Percentiles rank a stretch among this genome's conserved stretches.
phyloP scores from a whole-genome alignment of 2,888 invertebrate species.

The Sesia apiformis region DNA sequence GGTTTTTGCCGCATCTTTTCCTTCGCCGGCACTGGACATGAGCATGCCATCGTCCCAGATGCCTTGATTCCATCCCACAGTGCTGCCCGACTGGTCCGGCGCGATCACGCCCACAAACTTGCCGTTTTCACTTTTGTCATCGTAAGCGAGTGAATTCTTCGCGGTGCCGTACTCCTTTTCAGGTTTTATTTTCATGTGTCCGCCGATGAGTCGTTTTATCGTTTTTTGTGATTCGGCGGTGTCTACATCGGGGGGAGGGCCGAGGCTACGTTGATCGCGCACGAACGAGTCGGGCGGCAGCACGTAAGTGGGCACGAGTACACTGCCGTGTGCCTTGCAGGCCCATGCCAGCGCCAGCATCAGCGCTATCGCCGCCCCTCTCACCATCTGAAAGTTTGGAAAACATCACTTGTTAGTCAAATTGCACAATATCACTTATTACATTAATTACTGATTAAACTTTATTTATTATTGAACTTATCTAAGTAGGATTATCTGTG shows the following conservation, averaged over 20 bases:
- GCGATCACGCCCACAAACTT: constrained; percentile 54
- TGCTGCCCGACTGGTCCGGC: constrained; percentile 65
- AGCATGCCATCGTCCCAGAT: constrained; percentile 80
- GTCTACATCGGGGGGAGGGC: constrained; percentile 36
- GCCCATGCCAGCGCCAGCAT: constrained; percentile 65
- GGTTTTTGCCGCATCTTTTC: constrained; percentile 69
- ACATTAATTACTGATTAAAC: constrained; percentile 3
- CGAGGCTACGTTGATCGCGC: constrained; percentile 67
- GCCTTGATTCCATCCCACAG: constrained; percentile 69
- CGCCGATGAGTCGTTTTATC: constrained; percentile 80
- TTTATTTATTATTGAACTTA: constrained; percentile 45
- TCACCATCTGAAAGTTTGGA: constrained; percentile 71
- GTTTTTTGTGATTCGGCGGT: constrained; percentile 67
- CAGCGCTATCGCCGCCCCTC: constrained; percentile 69
- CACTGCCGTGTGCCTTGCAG: constrained; percentile 51
- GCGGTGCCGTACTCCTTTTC: constrained; percentile 54
- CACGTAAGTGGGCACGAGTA: constrained; percentile 70
- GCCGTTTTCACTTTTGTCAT: constrained; percentile 51
- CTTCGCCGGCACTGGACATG: constrained; percentile 81
- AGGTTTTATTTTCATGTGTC: constrained; percentile 74
- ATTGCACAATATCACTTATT: constrained; percentile 17
- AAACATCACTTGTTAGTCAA: constrained; percentile 49
- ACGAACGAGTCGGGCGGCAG: constrained; percentile 70
- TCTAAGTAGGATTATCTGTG: constrained; percentile 57
- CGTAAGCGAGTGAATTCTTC: constrained; percentile 44